Conservation (phyloP, 2,797 vertebrate species). For the Syndactyla subalaris region DNA sequence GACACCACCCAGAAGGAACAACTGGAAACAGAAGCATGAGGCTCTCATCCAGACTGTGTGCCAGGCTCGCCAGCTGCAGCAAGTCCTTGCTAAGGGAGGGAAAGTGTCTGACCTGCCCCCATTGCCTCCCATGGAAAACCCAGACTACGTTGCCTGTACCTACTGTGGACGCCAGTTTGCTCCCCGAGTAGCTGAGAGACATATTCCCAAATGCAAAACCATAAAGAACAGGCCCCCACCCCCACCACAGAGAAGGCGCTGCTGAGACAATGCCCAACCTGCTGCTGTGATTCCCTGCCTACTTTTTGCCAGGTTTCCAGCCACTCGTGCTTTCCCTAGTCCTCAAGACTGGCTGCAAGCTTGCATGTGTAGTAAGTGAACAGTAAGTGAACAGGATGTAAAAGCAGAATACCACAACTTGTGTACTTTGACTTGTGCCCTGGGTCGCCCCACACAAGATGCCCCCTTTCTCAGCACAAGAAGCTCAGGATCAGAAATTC, state of each 20-base stretch:
- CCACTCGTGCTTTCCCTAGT: background rate
- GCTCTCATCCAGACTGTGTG: conserved; percentile 72
- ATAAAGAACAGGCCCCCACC: conserved; percentile 77
- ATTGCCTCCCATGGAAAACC: conserved; percentile 65
- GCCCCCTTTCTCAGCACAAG: background rate
- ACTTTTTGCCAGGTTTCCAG: background rate
- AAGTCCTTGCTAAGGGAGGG: conserved; percentile 60
- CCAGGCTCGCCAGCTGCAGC: conserved; percentile 67
- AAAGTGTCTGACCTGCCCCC: conserved; percentile 59
- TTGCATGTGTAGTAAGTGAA: background rate
- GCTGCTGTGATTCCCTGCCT: background rate
- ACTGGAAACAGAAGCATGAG: conserved; percentile 78
- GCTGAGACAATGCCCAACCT: background rate
- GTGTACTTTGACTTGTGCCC: background rate
- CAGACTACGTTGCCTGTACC: conserved; percentile 80
- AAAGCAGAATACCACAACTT: conserved; percentile 1
- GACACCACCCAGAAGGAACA: conserved; percentile 65
- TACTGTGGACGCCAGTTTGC: conserved; percentile 80
- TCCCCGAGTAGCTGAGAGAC: conserved; percentile 77
- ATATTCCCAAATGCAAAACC: conserved; percentile 81
- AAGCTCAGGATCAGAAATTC: background rate
- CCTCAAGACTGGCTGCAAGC: background rate
- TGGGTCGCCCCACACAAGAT: accelerated
- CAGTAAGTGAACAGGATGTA: background rate
- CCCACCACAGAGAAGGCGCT: conserved; percentile 34